Evolutionary conservation across 1,140 invertebrate genomes (phyloP), one percentile per base, ranked within the genome.

Genomic region (Scaptomyza pallida): DNA sequence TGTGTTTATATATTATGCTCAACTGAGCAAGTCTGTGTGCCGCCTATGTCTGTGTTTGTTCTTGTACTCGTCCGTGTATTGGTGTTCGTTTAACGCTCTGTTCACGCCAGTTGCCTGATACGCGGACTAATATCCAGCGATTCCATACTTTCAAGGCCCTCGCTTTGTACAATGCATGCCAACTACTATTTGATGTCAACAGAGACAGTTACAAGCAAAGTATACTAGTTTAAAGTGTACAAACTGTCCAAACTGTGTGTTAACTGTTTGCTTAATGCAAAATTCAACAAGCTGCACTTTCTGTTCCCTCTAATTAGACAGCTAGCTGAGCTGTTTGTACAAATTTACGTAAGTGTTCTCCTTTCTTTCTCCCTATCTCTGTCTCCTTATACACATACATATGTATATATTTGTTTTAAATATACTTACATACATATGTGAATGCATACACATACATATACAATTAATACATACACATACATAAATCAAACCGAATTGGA

Each of bases 281-380:
- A 37, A 43, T 52, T 67, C 69, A 72, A 65, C 69, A 72, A 72
- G 62, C 52, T 40, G 44, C 52, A 71, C 44, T 47, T 56, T 35
- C 13, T 71, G 74, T 74, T 78, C 51, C 33, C 54, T 44, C 52
- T 26, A 52, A 67, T 70, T 35, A 16, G 48, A 68, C 57, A 64
- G 79, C 62, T 75, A 52, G 57, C 64, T 67, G 63, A 64, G 56
- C 45, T 76, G 41, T 54, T 62, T 71, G 48, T 68, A 54, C 73
- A 72, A 75, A 62, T 71, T 67, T 64, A 88, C 81, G 81, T 85
- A 88, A 85, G 81, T 85, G 35, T 54, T 61, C 65, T 30, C 35
- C 60, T 21, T 54, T 37, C 19, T 13, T 10, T 10, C 56, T 41
- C 33, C 48, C 37, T 26, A 69, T 26, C 23, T 21, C 21, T 21